Evolutionary conservation across 1,140 invertebrate species (phyloP), one percentile per base, ranked within the genome.

Genomic region (Drosophila gunungcola): DNA sequence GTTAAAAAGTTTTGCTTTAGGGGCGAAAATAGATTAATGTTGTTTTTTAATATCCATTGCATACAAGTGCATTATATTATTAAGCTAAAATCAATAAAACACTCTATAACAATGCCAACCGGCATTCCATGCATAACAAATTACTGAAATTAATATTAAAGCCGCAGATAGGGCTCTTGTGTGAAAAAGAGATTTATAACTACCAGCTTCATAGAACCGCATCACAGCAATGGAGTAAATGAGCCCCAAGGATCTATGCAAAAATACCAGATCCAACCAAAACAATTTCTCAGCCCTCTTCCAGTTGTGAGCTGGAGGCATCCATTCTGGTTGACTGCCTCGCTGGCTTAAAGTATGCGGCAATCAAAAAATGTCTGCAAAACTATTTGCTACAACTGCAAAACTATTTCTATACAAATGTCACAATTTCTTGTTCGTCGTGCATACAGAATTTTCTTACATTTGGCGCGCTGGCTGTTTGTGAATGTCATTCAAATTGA

Each of bases 401-500:
- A 74, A 85, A 85, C 82, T 86, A 86, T 85, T 85, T 85, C 78
- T 82, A 82, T 86, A 86, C 83, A 86, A 74, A 82, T 86, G 83
- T 86, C 83, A 86, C 83, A 86, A 86, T 84, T 84, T 73, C 78
- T 83, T 83, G 68, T 65, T 62, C 51, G 64, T 73, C 65, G 64
- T 80, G 57, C 55, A 61, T 57, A 63, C 52, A 27, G 64, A 69
- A 41, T 56, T 73, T 65, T 13, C 39, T 56, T 42, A 34, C 25
- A 57, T 54, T 56, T 45, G 32, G 64, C 65, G 7, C 38, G 67
- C 60, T 75, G 27, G 21, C 60, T 85, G 75, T 85, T 76, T 78
- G 67, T 85, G 83, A 88, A 88, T 88, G 84, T 89, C 83, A 84
- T 88, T 88, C 83, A 88, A 88, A 88, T 89, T 88, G 83, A 88